Percentiles rank a stretch among this genome's conserved stretches.
Conservation (phyloP, 2,888 invertebrate species). For the Agriopis marginaria region DNA sequence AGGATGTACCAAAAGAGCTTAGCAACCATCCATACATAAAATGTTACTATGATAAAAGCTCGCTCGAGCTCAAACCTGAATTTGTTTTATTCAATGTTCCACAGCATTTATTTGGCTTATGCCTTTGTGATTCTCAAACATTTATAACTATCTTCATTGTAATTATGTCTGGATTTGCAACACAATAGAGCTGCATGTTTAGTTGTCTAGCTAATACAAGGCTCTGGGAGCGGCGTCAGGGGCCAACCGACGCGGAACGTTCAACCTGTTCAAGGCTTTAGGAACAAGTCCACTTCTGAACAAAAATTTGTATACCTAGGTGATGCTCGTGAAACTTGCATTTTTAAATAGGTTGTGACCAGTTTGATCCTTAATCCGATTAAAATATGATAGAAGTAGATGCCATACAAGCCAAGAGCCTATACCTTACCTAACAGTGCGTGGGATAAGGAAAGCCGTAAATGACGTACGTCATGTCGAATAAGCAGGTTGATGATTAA, state of each 20-base stretch:
- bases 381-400: too few relatives aligned
- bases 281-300: constrained; percentile 16
- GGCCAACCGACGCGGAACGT: constrained; percentile 33
- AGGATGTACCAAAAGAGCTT: too few relatives aligned
- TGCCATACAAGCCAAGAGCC: too few relatives aligned
- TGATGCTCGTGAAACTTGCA: background rate
- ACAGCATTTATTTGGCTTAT: background rate
- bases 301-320: background rate
- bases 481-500: background rate
- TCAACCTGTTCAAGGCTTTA: constrained; percentile 29
- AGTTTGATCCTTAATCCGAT: background rate
- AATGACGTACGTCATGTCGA: background rate
- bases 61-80: background rate
- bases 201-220: constrained; percentile 7
- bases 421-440: background rate
- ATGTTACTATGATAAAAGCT: background rate
- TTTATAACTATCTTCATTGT: constrained; percentile 12
- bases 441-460: background rate
- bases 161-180: background rate
- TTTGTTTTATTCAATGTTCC: background rate
- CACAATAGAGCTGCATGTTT: constrained; percentile 22
- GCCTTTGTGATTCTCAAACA: background rate
- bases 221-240: constrained; percentile 12
- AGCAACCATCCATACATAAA: background rate
- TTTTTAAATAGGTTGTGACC: background rate